Evolutionary conservation across 2,888 invertebrate species (phyloP), one percentile per base, ranked within the genome.

Genomic region (Noctua janthina): DNA sequence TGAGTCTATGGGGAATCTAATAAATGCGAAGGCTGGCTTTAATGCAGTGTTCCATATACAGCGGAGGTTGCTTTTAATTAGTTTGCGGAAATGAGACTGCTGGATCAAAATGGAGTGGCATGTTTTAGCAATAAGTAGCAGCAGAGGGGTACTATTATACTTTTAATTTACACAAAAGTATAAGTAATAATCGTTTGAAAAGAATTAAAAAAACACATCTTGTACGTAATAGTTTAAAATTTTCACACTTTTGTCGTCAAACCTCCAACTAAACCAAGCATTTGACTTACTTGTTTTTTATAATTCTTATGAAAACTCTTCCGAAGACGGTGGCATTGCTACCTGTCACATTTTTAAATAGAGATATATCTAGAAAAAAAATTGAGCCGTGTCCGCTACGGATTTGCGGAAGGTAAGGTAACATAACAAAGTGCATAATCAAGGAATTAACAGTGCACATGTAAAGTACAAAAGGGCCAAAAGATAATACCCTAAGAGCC

Each of bases 1-100:
- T 0, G 46, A 29, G 66, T 78, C 69, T 87, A 68, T 66, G 51
- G 79, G 79, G 73, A 86, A 87, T 87, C 73, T 64, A 76, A 80
- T 86, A 68, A 87, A 78, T 78, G 75, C 20, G 85, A 87, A 86
- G 80, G 87, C 43, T 76, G 69, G 59, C 39, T 67, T 64, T 87
- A 79, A 80, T 68, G 70, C 46, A 70, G 23, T 67, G 46, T 76
- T 46, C 87, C 80, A 23, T 84, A 74, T 70, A 59, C 46, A 74
- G 64, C 13, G 35, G 75, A 87, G 78, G 84, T 87, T 78, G 76
- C n/a, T 83, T 85, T 84, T 84, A 86, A 87, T 87, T 84, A 87
- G 67, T 66, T 69, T 62, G 59, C 84, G 87, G 87, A 86, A 78
- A 76, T 78, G 11, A 64, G 35, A 68, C 76, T 56, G 39, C 39